Conservation (phyloP, 2,888 invertebrate species). For the Diogma glabrata region DNA sequence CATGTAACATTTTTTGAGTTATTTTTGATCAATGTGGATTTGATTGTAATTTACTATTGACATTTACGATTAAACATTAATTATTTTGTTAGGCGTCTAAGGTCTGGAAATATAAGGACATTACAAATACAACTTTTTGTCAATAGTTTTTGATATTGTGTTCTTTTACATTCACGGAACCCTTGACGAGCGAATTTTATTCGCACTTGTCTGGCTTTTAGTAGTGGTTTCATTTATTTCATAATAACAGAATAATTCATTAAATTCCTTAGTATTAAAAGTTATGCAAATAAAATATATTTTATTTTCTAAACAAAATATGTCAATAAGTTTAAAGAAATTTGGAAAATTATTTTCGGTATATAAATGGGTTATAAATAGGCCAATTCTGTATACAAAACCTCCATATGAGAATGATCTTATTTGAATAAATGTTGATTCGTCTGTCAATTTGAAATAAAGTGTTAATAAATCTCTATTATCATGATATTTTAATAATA, state of each 20-base stretch:
- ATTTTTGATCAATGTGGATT: no score
- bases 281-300: not conserved
- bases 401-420: not conserved
- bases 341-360: not conserved
- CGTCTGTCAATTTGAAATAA: not conserved
- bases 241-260: not conserved
- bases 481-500: not conserved
- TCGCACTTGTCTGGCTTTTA: no score
- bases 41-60: no score
- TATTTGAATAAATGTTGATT: not conserved
- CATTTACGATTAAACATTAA: no score
- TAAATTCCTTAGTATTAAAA: not conserved
- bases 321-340: not conserved
- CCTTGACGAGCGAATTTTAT: no score
- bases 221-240: not conserved
- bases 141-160: no score
- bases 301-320: not conserved
- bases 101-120: no score
- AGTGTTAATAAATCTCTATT: not conserved
- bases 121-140: no score
- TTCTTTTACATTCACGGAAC: no score
- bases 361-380: not conserved
- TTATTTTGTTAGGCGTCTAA: no score
- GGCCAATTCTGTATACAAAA: not conserved
- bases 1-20: no score